Percentiles rank a stretch among this genome's conserved stretches.
Evolutionary conservation across 2,113 vertebrate genomes (phyloP).

Genomic region (Sinocyclocheilus rhinocerous): DNA sequence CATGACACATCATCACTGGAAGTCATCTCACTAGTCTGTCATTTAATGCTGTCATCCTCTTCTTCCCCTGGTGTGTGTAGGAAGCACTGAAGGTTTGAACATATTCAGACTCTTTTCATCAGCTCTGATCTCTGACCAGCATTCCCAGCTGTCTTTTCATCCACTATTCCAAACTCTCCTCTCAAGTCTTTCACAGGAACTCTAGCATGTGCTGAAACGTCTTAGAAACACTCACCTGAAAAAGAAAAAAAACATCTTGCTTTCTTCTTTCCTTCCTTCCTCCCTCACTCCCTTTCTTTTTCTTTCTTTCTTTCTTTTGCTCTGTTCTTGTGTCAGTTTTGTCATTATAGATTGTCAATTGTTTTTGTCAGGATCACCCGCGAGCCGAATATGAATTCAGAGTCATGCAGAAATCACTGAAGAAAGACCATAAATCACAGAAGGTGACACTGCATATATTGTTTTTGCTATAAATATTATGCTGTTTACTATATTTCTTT

Average conservation of each 20-base stretch:
- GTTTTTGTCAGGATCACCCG: conserved; percentile 83
- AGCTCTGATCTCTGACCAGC: background rate
- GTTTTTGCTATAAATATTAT: background rate
- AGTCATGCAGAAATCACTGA: conserved; percentile 90
- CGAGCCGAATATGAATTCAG: conserved; percentile 93
- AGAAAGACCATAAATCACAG: conserved; percentile 82
- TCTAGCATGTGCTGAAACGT: background rate
- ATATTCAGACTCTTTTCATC: conserved; percentile 40
- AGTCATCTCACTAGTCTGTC: background rate
- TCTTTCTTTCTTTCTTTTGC: background rate
- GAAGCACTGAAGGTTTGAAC: conserved; percentile 96
- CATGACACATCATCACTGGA: background rate
- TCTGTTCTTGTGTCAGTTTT: background rate
- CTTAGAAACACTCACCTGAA: background rate
- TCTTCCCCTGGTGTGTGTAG: conserved; percentile 76
- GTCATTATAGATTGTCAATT: background rate
- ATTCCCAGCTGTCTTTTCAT: no score
- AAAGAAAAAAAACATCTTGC: background rate
- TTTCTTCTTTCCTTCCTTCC: background rate
- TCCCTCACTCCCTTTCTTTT: background rate
- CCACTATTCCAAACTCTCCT: no score
- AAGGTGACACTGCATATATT: conserved; percentile 63
- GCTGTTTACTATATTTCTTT: no score
- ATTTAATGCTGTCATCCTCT: conserved; percentile 50
- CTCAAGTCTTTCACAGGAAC: no score